phyloP scores from a whole-genome alignment of 2,113 vertebrate species.

The Balaeniceps rex region DNA sequence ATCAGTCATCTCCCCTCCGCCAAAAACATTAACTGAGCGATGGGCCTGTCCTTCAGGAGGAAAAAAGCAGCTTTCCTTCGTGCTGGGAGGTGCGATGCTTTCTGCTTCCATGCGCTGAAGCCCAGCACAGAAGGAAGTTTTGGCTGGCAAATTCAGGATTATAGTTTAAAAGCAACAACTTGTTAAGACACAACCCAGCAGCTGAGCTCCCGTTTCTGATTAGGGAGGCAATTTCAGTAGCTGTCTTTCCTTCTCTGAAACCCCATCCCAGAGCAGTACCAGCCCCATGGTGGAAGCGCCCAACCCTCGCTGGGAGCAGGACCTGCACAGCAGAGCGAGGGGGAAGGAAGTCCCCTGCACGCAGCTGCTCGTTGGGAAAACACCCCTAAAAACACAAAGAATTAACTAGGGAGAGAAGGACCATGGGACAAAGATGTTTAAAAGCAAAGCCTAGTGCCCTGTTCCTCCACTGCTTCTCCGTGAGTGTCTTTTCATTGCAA shows the following conservation, averaged over 20 bases:
- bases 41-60: background rate
- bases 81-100: background rate
- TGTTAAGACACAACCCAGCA: background rate
- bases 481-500: background rate
- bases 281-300: fast-evolving
- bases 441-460: background rate
- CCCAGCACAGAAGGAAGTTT: background rate
- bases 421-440: background rate
- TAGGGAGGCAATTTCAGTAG: background rate
- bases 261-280: background rate
- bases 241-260: background rate
- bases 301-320: background rate
- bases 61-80: background rate
- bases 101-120: background rate
- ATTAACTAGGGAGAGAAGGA: background rate
- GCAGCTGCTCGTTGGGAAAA: background rate
- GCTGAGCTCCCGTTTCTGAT: background rate
- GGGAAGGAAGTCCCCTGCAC: background rate
- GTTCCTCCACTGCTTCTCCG: background rate
- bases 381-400: background rate
- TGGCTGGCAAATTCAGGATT: background rate
- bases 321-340: background rate
- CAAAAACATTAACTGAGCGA: background rate
- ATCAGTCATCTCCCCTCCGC: background rate
- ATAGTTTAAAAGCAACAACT: background rate